Evolutionary conservation across 2,888 invertebrate genomes (phyloP), one percentile per base, ranked within the genome.

Genomic region (Pachycephus smyrnensis): DNA sequence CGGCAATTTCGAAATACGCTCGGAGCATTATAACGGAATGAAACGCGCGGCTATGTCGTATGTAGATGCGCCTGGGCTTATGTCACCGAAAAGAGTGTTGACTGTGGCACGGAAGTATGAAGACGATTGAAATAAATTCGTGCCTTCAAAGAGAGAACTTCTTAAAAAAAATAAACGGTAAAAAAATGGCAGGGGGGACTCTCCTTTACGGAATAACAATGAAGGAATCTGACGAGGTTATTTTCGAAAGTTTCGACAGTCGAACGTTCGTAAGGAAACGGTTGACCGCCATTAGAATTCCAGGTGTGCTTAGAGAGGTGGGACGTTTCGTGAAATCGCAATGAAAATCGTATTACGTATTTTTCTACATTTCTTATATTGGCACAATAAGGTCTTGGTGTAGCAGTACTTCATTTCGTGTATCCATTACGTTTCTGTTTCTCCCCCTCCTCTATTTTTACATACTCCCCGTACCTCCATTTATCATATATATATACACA

Each of bases 1-100:
- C 71, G 71, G 71, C 9, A 33, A 71, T 71, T 71, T 71, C 71
- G 71, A 71, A 71, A 55, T 55, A 55, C 55, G 23, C 55, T 55
- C 55, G 32, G 69, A 71, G 77, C 77, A 75, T 80, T 83, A 79
- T 82, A 85, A 85, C 82, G 82, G 80, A 74, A 73, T 73, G 75
- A 71, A 31, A 30, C 0, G 9, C 55, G 15, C 23, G 23, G 9
- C 40, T 9, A 23, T 55, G 55, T 9, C 23, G 23, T 55, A 23
- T 55, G 55, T 55, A 55, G 55, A 23, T 55, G 55, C 55, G 55
- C 55, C 55, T 23, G 55, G 2, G 9, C 55, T 23, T 23, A 9
- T 9, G 55, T 55, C 55, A 55, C 55, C 55, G 23, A 9, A 55
- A 55, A 55, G 55, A 23, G 23, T 23, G 55, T 55, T 55, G 55